These are phyloP conservation scores for Neoscelio sp. DNA, from an alignment of 2,888 invertebrate species.

Conservation along the genomic window DNA sequence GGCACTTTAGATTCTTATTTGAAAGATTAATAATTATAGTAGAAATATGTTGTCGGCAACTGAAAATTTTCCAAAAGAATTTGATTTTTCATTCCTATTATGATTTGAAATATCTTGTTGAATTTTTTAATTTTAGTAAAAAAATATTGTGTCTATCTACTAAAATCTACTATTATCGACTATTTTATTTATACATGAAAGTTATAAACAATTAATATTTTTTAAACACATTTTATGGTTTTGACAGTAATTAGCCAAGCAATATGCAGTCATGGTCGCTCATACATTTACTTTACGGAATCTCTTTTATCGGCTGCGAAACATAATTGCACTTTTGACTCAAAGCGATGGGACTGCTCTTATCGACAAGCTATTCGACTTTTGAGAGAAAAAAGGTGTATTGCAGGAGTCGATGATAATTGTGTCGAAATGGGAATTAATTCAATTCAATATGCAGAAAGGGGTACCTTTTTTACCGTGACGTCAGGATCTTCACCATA, in stretches of 20 bases:
- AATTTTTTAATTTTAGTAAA: too few species aligned
- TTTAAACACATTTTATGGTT: neutral
- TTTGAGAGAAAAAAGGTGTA: constrained; percentile 78
- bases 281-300: constrained; percentile 86
- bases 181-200: too few species aligned
- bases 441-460: constrained; percentile 81
- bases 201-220: neutral
- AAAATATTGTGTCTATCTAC: too few species aligned
- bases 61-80: too few species aligned
- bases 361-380: constrained; percentile 83
- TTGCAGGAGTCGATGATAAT: constrained; percentile 63
- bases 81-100: too few species aligned
- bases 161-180: too few species aligned
- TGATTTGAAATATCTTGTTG: too few species aligned
- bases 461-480: constrained; percentile 84
- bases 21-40: too few species aligned
- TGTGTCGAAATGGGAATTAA: constrained; percentile 86
- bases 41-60: too few species aligned
- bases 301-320: constrained; percentile 82
- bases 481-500: constrained; percentile 84
- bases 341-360: constrained; percentile 84
- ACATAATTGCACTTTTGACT: constrained; percentile 84
- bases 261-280: constrained; percentile 87
- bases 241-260: constrained; percentile 84
- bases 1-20: too few species aligned